phyloP scores from a whole-genome alignment of 2,888 invertebrate genomes.

The Rapana venosa region DNA sequence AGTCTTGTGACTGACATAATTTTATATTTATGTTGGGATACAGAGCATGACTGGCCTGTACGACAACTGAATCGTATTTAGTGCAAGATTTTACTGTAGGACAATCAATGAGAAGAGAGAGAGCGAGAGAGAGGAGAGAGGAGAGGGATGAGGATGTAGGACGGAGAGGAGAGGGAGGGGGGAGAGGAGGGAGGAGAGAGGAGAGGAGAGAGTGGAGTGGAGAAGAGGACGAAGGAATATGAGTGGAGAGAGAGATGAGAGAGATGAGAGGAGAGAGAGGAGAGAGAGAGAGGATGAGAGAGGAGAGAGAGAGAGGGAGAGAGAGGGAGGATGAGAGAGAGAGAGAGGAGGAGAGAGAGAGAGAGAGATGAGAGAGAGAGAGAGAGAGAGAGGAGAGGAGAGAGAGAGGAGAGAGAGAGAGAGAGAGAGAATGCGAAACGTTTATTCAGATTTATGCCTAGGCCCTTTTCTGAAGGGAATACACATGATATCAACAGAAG shows the following conservation, averaged over 20 bases:
- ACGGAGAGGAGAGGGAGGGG: neutral
- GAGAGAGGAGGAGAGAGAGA: neutral
- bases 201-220: neutral
- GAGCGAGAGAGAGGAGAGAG: neutral
- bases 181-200: neutral
- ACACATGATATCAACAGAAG: no score
- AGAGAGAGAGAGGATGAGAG: neutral
- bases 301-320: slow-evolving; percentile 10
- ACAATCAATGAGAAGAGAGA: neutral
- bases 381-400: neutral
- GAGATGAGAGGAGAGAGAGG: no score
- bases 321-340: neutral
- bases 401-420: no score
- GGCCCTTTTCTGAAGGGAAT: no score
- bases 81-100: neutral
- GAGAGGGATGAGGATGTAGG: neutral
- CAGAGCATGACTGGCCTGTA: neutral
- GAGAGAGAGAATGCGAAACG: no score
- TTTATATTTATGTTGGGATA: neutral
- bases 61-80: neutral
- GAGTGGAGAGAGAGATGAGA: no score
- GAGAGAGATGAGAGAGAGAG: neutral
- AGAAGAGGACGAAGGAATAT: neutral
- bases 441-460: no score
- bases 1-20: neutral